Conservation (phyloP, 2,888 invertebrate species). For the Geophilus truncorum region DNA sequence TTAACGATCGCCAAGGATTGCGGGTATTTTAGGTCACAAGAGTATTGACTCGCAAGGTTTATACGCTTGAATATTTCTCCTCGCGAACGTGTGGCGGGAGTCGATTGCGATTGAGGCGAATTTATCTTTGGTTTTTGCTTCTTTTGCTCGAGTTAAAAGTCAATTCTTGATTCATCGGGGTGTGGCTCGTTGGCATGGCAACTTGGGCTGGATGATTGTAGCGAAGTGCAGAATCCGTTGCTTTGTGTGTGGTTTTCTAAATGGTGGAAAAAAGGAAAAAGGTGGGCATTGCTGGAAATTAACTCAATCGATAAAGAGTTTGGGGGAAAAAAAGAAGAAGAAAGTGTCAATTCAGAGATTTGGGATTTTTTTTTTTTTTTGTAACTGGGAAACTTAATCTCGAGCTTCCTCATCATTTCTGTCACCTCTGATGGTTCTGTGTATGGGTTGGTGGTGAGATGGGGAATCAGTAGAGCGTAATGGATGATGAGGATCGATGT, state of each 20-base stretch:
- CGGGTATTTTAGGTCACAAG: background rate
- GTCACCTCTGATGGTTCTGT: background rate
- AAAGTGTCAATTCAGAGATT: constrained; percentile 20
- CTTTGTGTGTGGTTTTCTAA: constrained; percentile 25
- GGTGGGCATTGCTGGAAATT: constrained; percentile 19
- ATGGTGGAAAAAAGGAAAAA: background rate
- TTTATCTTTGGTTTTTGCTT: constrained; percentile 11
- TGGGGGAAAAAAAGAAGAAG: background rate
- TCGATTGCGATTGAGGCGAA: background rate
- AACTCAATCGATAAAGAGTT: background rate
- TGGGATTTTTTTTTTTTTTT: background rate
- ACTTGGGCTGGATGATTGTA: background rate
- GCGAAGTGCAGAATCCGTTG: constrained; percentile 6
- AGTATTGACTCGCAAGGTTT: background rate
- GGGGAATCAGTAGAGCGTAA: constrained; percentile 14
- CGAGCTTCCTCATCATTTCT: constrained; percentile 17
- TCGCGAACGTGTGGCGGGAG: background rate
- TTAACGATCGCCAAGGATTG: background rate
- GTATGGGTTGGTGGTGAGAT: background rate
- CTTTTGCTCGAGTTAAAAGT: background rate
- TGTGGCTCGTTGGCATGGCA: constrained; percentile 1
- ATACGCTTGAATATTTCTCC: constrained; percentile 1
- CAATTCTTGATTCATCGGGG: constrained; percentile 25
- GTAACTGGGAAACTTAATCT: background rate
- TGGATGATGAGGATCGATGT: constrained; percentile 22